These are phyloP conservation scores for Eupithecia exiguata DNA, from an alignment of 2,888 invertebrate genomes.

Conservation along the genomic window DNA sequence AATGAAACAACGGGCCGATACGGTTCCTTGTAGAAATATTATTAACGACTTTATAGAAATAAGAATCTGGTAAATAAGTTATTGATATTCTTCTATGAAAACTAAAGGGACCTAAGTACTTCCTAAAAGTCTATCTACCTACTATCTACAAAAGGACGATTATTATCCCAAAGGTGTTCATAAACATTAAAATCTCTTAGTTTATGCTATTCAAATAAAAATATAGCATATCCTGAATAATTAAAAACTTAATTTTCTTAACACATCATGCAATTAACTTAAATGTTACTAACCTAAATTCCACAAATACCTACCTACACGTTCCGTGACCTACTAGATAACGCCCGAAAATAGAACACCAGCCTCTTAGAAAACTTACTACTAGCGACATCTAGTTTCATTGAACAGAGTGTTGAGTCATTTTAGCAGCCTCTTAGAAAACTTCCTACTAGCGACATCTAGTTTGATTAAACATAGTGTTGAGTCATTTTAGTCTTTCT, in stretches of 20 bases:
- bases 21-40: neutral
- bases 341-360: conserved; percentile 32
- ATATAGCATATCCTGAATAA: neutral
- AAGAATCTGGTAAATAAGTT: neutral
- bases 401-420: neutral
- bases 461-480: neutral
- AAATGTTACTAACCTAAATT: conserved; percentile 11
- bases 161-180: neutral
- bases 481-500: neutral
- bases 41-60: neutral
- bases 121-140: neutral
- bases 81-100: neutral
- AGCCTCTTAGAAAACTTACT: neutral
- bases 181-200: neutral
- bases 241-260: conserved; percentile 5
- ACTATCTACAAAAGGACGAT: neutral
- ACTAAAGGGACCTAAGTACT: neutral
- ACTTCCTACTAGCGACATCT: conserved; percentile 6
- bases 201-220: neutral
- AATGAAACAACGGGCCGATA: neutral
- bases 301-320: conserved; percentile 3
- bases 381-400: conserved; percentile 5
- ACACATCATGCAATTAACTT: conserved; percentile 6
- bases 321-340: conserved; percentile 17
- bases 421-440: neutral